Conservation (phyloP, 2,113 vertebrate species). For the Toxotes jaculatrix region DNA sequence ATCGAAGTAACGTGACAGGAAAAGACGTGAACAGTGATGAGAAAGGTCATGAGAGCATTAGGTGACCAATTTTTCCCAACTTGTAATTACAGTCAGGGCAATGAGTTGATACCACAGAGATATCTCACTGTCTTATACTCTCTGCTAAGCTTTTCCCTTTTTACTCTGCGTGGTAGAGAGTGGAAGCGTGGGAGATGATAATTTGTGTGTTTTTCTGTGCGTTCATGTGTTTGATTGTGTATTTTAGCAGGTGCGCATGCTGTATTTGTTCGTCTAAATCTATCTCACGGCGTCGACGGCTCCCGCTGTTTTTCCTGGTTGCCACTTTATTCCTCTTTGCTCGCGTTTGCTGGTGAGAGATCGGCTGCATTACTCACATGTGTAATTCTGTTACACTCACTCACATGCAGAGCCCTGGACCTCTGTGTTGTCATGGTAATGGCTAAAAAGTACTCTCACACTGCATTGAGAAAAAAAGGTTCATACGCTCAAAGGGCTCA, state of each 20-base stretch:
- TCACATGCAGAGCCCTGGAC: conserved; percentile 25
- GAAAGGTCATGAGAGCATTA: conserved; percentile 49
- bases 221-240: background rate
- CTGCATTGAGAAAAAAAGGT: conserved; percentile 10
- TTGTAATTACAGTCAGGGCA: conserved; percentile 35
- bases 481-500: conserved; percentile 1
- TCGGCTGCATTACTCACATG: conserved; percentile 33
- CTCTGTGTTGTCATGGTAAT: conserved; percentile 68
- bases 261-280: conserved; percentile 5
- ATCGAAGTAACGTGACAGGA: conserved; percentile 30
- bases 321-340: conserved; percentile 36
- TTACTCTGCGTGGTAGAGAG: background rate
- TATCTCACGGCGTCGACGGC: background rate
- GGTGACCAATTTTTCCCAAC: conserved; percentile 20
- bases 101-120: background rate
- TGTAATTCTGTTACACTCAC: conserved; percentile 49
- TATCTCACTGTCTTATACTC: conserved; percentile 7
- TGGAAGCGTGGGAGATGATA: background rate
- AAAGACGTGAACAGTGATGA: conserved; percentile 31
- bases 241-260: background rate
- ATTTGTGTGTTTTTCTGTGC: background rate
- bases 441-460: conserved; percentile 50
- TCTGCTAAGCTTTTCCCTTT: background rate
- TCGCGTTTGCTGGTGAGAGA: background rate
- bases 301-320: conserved; percentile 2